Conservation (phyloP, 2,888 invertebrate genomes). For the Apodemia hepburni region DNA sequence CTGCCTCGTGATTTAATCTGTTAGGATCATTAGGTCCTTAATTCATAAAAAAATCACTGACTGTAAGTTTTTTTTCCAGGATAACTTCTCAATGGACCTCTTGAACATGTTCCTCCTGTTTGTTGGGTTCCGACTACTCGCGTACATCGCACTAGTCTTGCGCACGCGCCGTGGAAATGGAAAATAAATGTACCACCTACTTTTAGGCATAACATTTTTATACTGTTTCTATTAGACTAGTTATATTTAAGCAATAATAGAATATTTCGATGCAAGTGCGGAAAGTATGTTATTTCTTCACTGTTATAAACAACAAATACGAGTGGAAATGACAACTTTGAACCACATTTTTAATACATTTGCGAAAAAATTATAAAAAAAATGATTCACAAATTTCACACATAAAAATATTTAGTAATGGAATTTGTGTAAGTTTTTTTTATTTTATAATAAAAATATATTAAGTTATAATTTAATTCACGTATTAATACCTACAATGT, state of each 20-base stretch:
- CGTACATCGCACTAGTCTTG: constrained; percentile 86
- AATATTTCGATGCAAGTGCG: too few relatives aligned
- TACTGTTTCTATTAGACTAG: neutral
- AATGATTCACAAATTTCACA: too few relatives aligned
- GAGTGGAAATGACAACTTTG: too few relatives aligned
- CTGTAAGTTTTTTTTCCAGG: constrained; percentile 61
- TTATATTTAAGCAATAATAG: neutral
- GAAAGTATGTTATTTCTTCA: neutral
- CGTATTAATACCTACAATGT: too few relatives aligned
- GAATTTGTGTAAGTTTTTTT: too few relatives aligned
- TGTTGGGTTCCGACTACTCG: constrained; percentile 86
- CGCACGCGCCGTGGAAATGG: constrained; percentile 83
- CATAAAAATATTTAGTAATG: too few relatives aligned
- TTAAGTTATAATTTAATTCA: too few relatives aligned
- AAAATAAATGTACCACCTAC: constrained; percentile 51
- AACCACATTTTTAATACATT: too few relatives aligned
- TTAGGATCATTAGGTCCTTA: neutral
- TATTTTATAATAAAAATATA: too few relatives aligned
- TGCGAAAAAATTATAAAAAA: too few relatives aligned
- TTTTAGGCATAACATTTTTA: neutral
- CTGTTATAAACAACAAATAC: neutral
- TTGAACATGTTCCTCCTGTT: constrained; percentile 85
- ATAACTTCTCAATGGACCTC: constrained; percentile 85
- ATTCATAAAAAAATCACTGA: constrained; percentile 5
- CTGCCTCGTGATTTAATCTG: too few relatives aligned